Evolutionary conservation across 1,140 invertebrate species (phyloP).

Genomic region (Diorhabda sublineata): DNA sequence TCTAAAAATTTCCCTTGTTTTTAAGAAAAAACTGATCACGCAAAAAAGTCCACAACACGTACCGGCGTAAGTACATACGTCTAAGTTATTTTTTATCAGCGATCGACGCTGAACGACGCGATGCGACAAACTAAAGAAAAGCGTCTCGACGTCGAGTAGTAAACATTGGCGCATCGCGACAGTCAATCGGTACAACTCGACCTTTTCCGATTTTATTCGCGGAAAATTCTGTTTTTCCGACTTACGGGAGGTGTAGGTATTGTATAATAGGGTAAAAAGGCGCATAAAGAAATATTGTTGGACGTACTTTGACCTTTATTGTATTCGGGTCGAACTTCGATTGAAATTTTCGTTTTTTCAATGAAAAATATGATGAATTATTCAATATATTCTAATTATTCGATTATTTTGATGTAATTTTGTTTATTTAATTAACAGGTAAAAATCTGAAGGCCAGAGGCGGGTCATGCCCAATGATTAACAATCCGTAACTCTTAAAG

Average conservation of each 20-base stretch:
- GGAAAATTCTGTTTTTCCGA: conserved; percentile 1
- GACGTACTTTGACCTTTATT: not conserved
- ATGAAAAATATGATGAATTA: no score
- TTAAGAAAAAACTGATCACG: not conserved
- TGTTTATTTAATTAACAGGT: no score
- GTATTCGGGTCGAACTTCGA: not conserved
- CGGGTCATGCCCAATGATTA: no score
- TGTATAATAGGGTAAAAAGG: not conserved
- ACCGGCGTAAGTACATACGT: not conserved
- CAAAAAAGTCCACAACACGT: conserved; percentile 7
- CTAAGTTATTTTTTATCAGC: not conserved
- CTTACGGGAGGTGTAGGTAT: conserved; percentile 1
- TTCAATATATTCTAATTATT: no score
- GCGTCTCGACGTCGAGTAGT: conserved; percentile 37
- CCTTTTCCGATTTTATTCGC: conserved; percentile 19
- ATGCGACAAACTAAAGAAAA: conserved; percentile 41
- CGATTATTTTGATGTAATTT: no score
- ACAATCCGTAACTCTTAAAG: no score
- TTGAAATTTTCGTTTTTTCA: no score
- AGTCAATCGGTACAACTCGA: conserved; percentile 28
- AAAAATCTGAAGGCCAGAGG: no score
- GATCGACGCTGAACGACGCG: conserved; percentile 23
- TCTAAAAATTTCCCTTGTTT: not conserved
- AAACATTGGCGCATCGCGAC: conserved; percentile 43
- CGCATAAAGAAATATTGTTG: not conserved